phyloP scores from a whole-genome alignment of 1,140 invertebrate genomes.

The Achatina immaculata region DNA sequence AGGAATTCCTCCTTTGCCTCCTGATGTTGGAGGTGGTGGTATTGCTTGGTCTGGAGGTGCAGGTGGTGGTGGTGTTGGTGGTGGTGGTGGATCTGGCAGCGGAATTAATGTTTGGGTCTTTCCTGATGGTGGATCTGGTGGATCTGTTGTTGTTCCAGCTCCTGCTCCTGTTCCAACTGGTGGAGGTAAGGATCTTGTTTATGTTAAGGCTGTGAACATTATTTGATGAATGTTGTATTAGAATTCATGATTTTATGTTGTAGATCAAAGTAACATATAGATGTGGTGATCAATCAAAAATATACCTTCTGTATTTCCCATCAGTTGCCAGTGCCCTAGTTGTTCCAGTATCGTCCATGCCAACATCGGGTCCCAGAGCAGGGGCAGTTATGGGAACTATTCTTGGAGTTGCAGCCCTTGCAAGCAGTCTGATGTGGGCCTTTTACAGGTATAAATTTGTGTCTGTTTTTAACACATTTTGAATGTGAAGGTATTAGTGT shows the following conservation, averaged over 20 bases:
- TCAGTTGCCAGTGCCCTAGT: conserved; percentile 36
- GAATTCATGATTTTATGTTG: no score
- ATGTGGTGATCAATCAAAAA: no score
- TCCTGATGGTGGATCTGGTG: no score
- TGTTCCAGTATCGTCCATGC: conserved; percentile 30
- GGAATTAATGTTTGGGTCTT: neutral
- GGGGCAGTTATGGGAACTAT: conserved; percentile 62
- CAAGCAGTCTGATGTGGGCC: conserved; percentile 65
- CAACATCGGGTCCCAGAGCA: conserved; percentile 49
- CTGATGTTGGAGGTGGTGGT: conserved; percentile 48
- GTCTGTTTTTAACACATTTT: no score
- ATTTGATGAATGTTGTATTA: no score
- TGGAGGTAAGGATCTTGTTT: no score
- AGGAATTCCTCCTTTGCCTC: neutral
- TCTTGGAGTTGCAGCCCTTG: conserved; percentile 58
- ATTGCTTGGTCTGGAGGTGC: conserved; percentile 13
- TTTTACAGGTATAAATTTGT: conserved; percentile 52
- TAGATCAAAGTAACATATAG: no score
- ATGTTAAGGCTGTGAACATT: no score
- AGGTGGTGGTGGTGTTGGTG: neutral
- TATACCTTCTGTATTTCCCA: no score
- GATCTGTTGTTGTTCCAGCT: no score
- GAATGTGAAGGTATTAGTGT: no score
- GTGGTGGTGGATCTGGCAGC: neutral
- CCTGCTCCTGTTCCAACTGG: no score